Evolutionary conservation across 2,113 vertebrate genomes (phyloP).

Genomic region (Pontoporia blainvillei): DNA sequence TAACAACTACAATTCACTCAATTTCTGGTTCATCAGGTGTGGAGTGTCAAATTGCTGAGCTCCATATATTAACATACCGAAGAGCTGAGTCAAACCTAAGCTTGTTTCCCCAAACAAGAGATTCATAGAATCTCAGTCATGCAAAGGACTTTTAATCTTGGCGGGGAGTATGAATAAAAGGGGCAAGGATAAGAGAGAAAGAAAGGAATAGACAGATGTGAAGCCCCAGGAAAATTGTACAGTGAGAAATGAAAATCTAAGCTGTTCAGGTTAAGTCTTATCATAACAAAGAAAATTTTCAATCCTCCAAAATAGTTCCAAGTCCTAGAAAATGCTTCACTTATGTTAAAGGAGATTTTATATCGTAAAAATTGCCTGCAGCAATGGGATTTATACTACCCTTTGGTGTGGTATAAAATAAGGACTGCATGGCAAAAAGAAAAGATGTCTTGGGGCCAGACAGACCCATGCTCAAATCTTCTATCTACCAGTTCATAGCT

Average conservation of each 20-base stretch:
- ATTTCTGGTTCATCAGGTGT: constrained; percentile 75
- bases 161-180: constrained; percentile 66
- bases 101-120: constrained; percentile 76
- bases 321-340: background rate
- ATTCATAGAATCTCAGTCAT: constrained; percentile 66
- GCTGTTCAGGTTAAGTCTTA: background rate
- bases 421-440: background rate
- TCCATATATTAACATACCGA: constrained; percentile 78
- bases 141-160: constrained; percentile 63
- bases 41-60: constrained; percentile 74
- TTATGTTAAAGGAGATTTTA: constrained; percentile 41
- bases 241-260: constrained; percentile 75
- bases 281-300: constrained; percentile 19
- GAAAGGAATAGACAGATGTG: constrained; percentile 30
- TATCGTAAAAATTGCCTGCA: background rate
- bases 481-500: background rate
- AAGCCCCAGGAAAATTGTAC: constrained; percentile 63
- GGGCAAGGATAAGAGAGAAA: constrained; percentile 9
- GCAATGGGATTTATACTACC: background rate
- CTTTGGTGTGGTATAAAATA: constrained; percentile 35
- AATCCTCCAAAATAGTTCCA: background rate
- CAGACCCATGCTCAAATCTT: background rate
- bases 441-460: background rate
- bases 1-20: constrained; percentile 67
- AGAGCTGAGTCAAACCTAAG: constrained; percentile 80